These are phyloP conservation scores for Lymantria monacha DNA, from an alignment of 2,888 invertebrate genomes.

Conservation along the genomic window DNA sequence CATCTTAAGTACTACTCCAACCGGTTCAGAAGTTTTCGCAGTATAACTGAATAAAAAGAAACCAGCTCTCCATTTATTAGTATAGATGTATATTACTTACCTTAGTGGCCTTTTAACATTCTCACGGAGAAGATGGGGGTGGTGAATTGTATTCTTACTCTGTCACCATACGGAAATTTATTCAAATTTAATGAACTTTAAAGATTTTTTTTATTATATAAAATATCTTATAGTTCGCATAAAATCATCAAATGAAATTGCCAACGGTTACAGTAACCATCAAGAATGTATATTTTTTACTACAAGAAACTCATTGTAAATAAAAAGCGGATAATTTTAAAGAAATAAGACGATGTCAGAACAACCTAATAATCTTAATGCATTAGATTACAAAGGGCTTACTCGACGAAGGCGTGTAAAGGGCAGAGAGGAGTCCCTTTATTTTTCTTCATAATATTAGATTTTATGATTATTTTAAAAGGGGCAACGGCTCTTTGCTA, in stretches of 20 bases:
- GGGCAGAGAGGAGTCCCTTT: conserved; percentile 49
- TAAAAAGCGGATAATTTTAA: conserved; percentile 54
- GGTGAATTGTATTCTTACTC: too few species aligned
- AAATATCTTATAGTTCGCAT: too few species aligned
- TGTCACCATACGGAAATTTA: too few species aligned
- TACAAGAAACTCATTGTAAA: conserved; percentile 24
- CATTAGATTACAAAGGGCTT: conserved; percentile 70
- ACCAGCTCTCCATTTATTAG: too few species aligned
- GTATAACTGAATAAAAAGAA: too few species aligned
- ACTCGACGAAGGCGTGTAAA: conserved; percentile 41
- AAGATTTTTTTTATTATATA: not conserved
- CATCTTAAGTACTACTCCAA: too few species aligned
- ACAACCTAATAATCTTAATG: conserved; percentile 73
- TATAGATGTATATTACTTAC: too few species aligned
- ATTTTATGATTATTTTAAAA: conserved; percentile 69
- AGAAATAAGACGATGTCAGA: conserved; percentile 60
- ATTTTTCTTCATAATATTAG: conserved; percentile 64
- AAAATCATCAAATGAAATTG: too few species aligned
- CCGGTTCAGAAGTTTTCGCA: too few species aligned
- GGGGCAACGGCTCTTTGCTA: conserved; percentile 47
- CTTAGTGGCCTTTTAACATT: too few species aligned
- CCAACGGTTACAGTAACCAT: conserved; percentile 8
- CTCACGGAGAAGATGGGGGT: too few species aligned
- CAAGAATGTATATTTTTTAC: conserved; percentile 26
- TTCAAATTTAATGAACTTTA: conserved; percentile 17